Percentiles rank a stretch among this genome's conserved stretches.
Conservation (phyloP, 1,140 invertebrate species). For the Amyelois transitella region DNA sequence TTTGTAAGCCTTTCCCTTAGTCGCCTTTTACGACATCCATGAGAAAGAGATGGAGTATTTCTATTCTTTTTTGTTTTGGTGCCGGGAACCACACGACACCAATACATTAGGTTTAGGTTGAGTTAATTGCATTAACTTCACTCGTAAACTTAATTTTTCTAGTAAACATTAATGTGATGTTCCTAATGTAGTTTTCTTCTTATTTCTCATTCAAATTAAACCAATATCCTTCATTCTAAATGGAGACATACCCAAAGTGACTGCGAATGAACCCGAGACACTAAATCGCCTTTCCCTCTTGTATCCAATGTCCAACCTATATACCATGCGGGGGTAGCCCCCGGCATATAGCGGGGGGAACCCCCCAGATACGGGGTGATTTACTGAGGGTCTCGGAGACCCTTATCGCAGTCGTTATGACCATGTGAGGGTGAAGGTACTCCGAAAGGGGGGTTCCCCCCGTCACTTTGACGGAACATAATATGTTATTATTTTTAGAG, state of each 20-base stretch:
- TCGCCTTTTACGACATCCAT: no score
- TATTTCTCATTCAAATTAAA: no score
- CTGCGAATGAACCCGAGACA: neutral
- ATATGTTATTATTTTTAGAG: slow-evolving; percentile 44
- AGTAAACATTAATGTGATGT: no score
- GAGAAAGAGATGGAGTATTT: no score
- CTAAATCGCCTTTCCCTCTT: neutral
- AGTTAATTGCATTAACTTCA: no score
- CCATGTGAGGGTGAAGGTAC: slow-evolving; percentile 68
- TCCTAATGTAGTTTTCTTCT: no score
- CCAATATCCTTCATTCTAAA: neutral
- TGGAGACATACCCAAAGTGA: neutral
- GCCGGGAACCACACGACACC: no score
- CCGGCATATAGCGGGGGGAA: slow-evolving; percentile 43
- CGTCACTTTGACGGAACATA: slow-evolving; percentile 53
- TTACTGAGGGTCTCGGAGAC: slow-evolving; percentile 57
- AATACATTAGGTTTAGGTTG: no score
- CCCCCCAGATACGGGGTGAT: slow-evolving; percentile 56
- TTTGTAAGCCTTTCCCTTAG: no score
- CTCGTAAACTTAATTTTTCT: no score
- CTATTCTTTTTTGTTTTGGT: no score
- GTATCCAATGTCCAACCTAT: slow-evolving; percentile 34
- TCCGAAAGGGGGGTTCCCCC: slow-evolving; percentile 24
- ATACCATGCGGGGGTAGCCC: slow-evolving; percentile 38
- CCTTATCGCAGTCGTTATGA: slow-evolving; percentile 70